Conservation (phyloP, 2,797 vertebrate genomes). For the Rhinichthys osculus region DNA sequence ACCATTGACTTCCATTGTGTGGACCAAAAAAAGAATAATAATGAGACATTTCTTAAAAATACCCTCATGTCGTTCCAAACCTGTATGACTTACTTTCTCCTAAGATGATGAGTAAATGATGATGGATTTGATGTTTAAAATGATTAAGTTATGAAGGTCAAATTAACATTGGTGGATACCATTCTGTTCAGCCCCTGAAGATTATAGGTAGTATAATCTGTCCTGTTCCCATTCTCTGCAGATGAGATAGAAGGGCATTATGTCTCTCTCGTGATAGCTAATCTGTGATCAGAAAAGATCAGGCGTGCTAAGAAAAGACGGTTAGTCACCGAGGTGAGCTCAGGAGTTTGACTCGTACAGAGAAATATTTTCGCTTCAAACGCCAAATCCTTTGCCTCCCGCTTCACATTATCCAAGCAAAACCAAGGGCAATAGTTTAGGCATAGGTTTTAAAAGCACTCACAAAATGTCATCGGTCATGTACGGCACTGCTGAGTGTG, state of each 20-base stretch:
- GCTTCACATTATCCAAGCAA: constrained; percentile 50
- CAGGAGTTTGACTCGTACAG: constrained; percentile 23
- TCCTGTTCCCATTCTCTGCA: constrained; percentile 61
- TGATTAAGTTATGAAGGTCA: constrained; percentile 2
- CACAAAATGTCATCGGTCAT: constrained; percentile 48
- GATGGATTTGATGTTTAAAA: background rate
- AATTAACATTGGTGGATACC: background rate
- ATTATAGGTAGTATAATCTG: constrained; percentile 49
- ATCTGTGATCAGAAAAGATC: constrained; percentile 69
- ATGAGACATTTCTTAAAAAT: no score
- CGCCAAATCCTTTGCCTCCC: constrained; percentile 42
- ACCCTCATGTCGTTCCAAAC: no score
- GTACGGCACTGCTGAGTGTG: constrained; percentile 18
- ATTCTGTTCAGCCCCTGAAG: constrained; percentile 25
- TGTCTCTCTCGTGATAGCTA: constrained; percentile 65
- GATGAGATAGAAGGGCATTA: constrained; percentile 64
- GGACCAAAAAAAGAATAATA: no score
- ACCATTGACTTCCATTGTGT: background rate
- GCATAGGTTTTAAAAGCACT: constrained; percentile 58
- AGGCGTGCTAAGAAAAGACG: constrained; percentile 65
- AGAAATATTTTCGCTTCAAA: constrained; percentile 19
- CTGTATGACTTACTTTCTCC: no score
- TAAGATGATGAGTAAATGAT: background rate
- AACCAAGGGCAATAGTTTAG: constrained; percentile 53
- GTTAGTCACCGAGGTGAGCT: constrained; percentile 64